Evolutionary conservation across 2,888 invertebrate species (phyloP).

Genomic region (Neuroscelio doddi): DNA sequence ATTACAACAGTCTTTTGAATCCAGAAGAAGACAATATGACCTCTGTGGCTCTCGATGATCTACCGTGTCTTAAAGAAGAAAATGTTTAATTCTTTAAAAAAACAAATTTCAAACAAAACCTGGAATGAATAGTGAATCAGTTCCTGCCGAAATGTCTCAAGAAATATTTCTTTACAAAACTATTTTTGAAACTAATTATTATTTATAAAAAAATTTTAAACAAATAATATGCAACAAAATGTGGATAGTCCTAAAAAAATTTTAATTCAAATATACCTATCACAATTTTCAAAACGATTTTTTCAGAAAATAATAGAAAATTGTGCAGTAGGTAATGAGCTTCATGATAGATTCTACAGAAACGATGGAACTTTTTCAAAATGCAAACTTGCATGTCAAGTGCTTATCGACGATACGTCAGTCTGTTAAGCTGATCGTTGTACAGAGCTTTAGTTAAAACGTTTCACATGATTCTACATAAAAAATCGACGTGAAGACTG

Average conservation of each 20-base stretch:
- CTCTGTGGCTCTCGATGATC: conserved; percentile 27
- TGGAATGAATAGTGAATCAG: too few species aligned
- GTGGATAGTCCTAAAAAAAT: neutral
- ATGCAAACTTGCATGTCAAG: neutral
- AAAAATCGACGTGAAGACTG: conserved; percentile 8
- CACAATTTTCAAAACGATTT: neutral
- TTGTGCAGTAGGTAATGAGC: neutral
- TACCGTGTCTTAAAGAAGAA: conserved; percentile 36
- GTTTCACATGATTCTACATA: neutral
- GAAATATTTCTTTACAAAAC: neutral
- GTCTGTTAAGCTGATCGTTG: neutral
- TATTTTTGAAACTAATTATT: too few species aligned
- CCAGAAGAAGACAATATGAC: conserved; percentile 54
- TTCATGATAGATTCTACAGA: conserved; percentile 1
- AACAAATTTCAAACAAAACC: too few species aligned
- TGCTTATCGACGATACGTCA: conserved; percentile 1
- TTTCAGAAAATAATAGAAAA: neutral
- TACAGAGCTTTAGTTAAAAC: conserved; percentile 4
- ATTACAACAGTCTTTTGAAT: conserved; percentile 68
- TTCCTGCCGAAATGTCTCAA: too few species aligned
- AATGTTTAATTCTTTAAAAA: conserved; percentile 16
- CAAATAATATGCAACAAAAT: too few species aligned
- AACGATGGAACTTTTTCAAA: neutral
- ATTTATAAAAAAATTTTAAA: too few species aligned
- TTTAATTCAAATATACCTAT: neutral